A percentile compares a stretch with the other conserved stretches of the same genome.
phyloP scores from a whole-genome alignment of 2,888 invertebrate genomes.

The Catotricha subobsoleta region DNA sequence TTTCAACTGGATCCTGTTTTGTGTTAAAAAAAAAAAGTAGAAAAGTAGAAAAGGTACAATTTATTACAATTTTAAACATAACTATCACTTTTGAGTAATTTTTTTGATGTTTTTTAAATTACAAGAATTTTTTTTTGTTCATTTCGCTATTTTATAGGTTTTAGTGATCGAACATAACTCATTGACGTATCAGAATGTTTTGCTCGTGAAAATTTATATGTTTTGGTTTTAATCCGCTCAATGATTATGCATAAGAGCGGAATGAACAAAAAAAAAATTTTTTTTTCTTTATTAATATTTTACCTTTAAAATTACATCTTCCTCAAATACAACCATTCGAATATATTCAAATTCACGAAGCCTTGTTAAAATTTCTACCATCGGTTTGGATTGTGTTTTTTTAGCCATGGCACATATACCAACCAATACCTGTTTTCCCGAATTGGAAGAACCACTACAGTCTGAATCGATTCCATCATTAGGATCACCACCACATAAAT shows the following conservation, averaged over 20 bases:
- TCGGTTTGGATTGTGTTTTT: conserved; percentile 97
- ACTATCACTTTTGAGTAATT: too few relatives aligned
- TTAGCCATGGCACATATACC: conserved; percentile 99
- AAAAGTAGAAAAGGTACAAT: background rate
- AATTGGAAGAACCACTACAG: conserved; percentile 34
- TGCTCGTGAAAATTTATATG: too few relatives aligned
- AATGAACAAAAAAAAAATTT: background rate
- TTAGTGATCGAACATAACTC: too few relatives aligned
- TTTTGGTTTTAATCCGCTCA: too few relatives aligned
- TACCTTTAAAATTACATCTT: conserved; percentile 87
- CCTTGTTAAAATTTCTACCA: conserved; percentile 94
- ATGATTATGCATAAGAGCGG: too few relatives aligned
- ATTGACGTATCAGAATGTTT: too few relatives aligned
- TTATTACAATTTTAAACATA: too few relatives aligned
- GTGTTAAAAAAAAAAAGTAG: background rate
- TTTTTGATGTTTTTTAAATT: too few relatives aligned
- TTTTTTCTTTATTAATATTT: background rate
- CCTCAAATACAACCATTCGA: conserved; percentile 85
- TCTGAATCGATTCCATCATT: conserved; percentile 38
- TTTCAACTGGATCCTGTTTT: conserved; percentile 73
- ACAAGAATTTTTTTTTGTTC: too few relatives aligned
- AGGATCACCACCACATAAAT: conserved; percentile 44
- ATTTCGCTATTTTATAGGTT: too few relatives aligned
- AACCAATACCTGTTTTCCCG: conserved; percentile 82
- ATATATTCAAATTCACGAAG: conserved; percentile 94